Evolutionary conservation across 2,797 vertebrate species (phyloP).

Genomic region (Anas bernieri): DNA sequence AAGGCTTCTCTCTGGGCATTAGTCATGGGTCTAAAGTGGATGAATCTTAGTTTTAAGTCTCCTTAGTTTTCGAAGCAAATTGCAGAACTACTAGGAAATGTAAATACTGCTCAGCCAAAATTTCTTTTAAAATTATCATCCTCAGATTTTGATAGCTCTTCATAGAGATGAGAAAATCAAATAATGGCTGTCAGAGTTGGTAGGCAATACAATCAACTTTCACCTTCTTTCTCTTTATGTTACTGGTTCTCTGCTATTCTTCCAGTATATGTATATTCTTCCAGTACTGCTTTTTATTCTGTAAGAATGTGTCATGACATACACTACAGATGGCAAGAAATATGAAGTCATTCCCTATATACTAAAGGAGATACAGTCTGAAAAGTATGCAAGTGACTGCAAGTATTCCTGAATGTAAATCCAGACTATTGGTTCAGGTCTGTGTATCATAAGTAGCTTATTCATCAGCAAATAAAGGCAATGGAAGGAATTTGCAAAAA

Average conservation of each 20-base stretch:
- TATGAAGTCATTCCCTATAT: neutral
- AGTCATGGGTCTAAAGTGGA: slow-evolving; percentile 28
- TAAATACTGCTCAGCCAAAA: neutral
- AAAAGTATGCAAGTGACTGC: neutral
- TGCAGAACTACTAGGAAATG: neutral
- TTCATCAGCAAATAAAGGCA: neutral
- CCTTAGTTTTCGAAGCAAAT: slow-evolving; percentile 14
- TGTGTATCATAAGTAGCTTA: neutral
- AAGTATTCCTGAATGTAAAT: neutral
- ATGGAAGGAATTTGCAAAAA: neutral
- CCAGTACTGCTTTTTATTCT: neutral
- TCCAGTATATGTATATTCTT: neutral
- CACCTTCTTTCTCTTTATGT: neutral
- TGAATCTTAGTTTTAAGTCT: slow-evolving; percentile 4
- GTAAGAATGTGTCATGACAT: neutral
- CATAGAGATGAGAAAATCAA: neutral
- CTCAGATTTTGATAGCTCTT: neutral
- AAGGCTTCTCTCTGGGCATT: slow-evolving; percentile 32
- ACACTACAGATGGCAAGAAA: neutral
- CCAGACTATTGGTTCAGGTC: neutral
- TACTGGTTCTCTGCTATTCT: neutral
- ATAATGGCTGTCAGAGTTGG: neutral
- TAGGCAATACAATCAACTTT: neutral
- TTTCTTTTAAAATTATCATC: neutral
- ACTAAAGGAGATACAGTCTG: neutral